Conservation (phyloP, 2,888 invertebrate species). For the Erebia palarica region DNA sequence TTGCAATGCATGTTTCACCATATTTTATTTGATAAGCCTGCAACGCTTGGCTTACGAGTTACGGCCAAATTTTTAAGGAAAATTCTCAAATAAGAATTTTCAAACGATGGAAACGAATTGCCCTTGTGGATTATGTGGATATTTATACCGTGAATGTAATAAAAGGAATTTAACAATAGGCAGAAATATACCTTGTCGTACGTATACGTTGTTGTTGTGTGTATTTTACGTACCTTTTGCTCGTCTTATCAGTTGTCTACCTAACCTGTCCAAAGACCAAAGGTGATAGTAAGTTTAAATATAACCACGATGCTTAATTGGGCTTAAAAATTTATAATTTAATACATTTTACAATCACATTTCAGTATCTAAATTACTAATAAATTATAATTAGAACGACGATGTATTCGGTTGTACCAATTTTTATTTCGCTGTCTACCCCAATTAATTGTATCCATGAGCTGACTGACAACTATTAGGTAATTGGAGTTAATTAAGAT, state of each 20-base stretch:
- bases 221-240: background rate
- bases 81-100: background rate
- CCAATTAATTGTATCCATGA: background rate
- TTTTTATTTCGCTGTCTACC: background rate
- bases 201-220: too few relatives aligned
- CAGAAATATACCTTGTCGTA: background rate
- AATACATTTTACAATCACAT: background rate
- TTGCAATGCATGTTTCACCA: constrained; percentile 26
- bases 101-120: background rate
- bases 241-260: background rate
- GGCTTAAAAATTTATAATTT: too few relatives aligned
- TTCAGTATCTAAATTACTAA: too few relatives aligned
- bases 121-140: background rate
- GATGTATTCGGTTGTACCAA: too few relatives aligned
- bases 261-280: background rate
- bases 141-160: background rate
- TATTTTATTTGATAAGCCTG: background rate
- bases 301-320: background rate
- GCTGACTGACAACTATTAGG: background rate
- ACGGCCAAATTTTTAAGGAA: background rate
- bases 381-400: too few relatives aligned
- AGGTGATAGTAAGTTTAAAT: background rate
- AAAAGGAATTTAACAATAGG: background rate
- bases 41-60: background rate
- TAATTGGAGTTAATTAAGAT: constrained; percentile 15